Evolutionary conservation across 1,140 invertebrate species (phyloP).

Genomic region (Hydropsyche tenuis): DNA sequence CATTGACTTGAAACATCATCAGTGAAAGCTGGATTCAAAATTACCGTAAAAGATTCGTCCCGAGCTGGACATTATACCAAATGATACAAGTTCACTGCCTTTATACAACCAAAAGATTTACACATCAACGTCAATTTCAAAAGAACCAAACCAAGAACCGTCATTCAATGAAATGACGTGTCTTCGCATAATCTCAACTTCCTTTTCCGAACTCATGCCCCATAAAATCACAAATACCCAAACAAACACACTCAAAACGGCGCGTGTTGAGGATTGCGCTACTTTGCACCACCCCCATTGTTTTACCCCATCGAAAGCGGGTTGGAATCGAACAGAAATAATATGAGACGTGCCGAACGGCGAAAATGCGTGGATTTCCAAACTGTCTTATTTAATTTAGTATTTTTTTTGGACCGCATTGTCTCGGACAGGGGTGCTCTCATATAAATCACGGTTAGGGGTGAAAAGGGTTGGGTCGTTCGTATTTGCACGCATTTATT

Average conservation of each 20-base stretch:
- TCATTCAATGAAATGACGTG: not conserved
- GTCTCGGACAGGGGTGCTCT: not conserved
- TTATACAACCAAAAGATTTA: too few species aligned
- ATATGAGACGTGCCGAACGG: slow-evolving; percentile 5
- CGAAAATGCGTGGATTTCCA: not conserved
- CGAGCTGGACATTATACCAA: too few species aligned
- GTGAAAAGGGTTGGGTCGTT: slow-evolving; percentile 29
- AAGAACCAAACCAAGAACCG: too few species aligned
- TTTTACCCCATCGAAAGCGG: not conserved
- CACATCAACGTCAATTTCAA: too few species aligned
- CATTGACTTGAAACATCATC: too few species aligned
- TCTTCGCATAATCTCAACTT: not conserved
- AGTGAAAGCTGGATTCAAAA: too few species aligned
- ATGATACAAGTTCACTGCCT: too few species aligned
- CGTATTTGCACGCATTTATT: slow-evolving; percentile 30
- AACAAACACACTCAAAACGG: slow-evolving; percentile 1
- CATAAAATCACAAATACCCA: too few species aligned
- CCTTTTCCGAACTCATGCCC: too few species aligned
- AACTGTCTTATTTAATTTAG: not conserved
- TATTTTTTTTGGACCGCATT: not conserved
- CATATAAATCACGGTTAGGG: not conserved
- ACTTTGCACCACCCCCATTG: not conserved
- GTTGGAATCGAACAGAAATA: slow-evolving; percentile 11
- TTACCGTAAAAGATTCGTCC: too few species aligned
- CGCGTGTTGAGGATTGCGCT: slow-evolving; percentile 18